Evolutionary conservation across 2,797 vertebrate genomes (phyloP), one percentile per base, ranked within the genome.

Genomic region (Buphagus erythrorhynchus): DNA sequence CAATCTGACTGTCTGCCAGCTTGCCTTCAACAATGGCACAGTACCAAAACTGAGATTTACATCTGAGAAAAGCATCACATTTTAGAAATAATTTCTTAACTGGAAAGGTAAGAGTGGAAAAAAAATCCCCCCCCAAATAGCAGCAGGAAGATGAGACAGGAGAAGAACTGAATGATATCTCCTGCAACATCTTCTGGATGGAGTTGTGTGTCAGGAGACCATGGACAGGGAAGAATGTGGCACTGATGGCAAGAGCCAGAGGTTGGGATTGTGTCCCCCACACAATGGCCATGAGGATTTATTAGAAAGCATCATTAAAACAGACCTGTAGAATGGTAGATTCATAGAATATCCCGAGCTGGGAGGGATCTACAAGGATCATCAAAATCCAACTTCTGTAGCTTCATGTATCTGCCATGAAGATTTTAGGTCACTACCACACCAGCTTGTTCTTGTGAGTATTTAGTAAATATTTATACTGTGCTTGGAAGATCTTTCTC

Each of bases 1-100:
- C 94, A 95, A 89, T 77, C 95, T 97, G 96, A 97, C 94, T 84
- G 90, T 51, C 86, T 97, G 96, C 97, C 96, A 97, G 83, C 67
- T 96, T 84, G 78, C 85, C 91, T 96, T 97, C 97, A 95, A 82
- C 86, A 83, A 18, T 96, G 96, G 96, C 96, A 94, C 82, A 16
- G 78, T n/a, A 90, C 95, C 96, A 97, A 95, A 92, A 74, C 29
- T 28, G 57, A 92, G 87, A 82, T 33, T 69, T 54, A 51, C 54
- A 92, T 67, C 1, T 2, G 18, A 51, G 84, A 76, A 87, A 92
- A 75, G n/a, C 58, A n/a, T n/a, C 55, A 42, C 31, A 16, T 84
- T 86, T 88, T 67, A 51, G 66, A 71, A 96, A 78, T 36, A 73
- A 82, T 86, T 96, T 77, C 43, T 94, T 43, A 58, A 14, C 21